phyloP scores from a whole-genome alignment of 2,888 invertebrate species.

The Ceratothoa steindachneri region DNA sequence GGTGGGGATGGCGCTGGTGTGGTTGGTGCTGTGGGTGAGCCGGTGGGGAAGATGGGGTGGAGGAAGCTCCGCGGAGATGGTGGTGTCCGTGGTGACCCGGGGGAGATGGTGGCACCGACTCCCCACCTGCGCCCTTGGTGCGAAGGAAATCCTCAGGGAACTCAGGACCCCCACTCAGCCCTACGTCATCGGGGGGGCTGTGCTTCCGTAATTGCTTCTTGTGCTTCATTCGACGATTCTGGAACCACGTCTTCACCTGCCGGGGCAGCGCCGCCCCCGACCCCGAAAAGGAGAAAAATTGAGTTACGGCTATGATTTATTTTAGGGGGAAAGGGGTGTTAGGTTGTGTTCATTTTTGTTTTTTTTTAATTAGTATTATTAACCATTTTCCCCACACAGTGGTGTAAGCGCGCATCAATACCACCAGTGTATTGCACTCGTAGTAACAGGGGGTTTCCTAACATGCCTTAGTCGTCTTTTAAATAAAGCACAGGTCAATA shows the following conservation, averaged over 20 bases:
- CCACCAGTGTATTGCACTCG: no score
- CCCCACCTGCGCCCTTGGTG: not conserved
- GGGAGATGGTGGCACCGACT: not conserved
- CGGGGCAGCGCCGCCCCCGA: no score
- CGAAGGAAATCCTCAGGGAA: not conserved
- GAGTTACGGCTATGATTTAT: no score
- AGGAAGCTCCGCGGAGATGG: not conserved
- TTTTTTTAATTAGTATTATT: no score
- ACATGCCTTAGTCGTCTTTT: no score
- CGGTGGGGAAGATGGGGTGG: not conserved
- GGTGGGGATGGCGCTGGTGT: constrained; percentile 15
- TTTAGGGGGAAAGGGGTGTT: no score
- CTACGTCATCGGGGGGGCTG: not conserved
- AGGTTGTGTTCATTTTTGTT: no score
- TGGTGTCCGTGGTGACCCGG: not conserved
- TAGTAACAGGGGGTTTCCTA: no score
- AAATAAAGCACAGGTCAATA: no score
- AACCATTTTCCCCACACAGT: no score
- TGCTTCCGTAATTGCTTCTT: constrained; percentile 28
- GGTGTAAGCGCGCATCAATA: no score
- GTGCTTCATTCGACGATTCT: constrained; percentile 45
- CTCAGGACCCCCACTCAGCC: not conserved
- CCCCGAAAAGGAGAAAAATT: no score
- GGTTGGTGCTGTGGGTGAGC: not conserved
- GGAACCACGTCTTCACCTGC: constrained; percentile 47